Conservation (phyloP, 1,140 invertebrate species). For the Acromyrmex charruanus region DNA sequence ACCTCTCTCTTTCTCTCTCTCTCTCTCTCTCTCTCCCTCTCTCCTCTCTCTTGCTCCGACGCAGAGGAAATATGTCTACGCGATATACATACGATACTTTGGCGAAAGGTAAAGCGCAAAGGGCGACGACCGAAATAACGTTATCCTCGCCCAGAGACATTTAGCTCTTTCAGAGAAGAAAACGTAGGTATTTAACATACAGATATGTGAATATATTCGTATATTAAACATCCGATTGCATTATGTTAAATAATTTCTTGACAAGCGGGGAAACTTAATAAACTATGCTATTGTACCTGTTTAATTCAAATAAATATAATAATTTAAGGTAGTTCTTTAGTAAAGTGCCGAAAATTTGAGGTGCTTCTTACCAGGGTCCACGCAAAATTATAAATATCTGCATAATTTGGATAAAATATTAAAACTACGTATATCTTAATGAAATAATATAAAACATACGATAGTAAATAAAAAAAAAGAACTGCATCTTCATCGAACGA, state of each 20-base stretch:
- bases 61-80: neutral
- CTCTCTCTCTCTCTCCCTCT: neutral
- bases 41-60: neutral
- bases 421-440: too few relatives aligned
- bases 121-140: conserved; percentile 35
- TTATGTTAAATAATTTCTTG: neutral
- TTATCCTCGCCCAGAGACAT: conserved; percentile 26
- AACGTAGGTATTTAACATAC: neutral
- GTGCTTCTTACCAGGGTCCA: too few relatives aligned
- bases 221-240: neutral
- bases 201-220: neutral
- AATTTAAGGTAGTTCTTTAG: neutral
- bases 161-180: neutral
- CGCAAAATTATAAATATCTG: too few relatives aligned
- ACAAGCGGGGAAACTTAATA: neutral
- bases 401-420: too few relatives aligned
- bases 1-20: neutral
- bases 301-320: neutral
- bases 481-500: too few relatives aligned
- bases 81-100: conserved; percentile 29
- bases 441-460: too few relatives aligned
- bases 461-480: too few relatives aligned
- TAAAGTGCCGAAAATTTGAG: too few relatives aligned
- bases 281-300: neutral
- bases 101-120: conserved; percentile 25